Evolutionary conservation across 2,888 invertebrate genomes (phyloP).

Genomic region (Idaea biselata): DNA sequence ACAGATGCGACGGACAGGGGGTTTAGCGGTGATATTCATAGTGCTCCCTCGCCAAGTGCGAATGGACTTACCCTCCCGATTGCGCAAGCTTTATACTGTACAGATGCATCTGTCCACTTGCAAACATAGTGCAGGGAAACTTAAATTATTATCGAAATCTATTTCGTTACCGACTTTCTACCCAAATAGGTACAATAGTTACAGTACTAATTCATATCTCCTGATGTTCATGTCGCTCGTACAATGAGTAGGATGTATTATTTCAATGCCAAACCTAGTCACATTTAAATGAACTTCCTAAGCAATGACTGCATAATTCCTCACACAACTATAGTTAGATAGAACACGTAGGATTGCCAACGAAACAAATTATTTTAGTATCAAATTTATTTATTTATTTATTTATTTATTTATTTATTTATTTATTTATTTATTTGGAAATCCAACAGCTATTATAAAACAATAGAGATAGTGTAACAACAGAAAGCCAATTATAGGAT

Average conservation of each 20-base stretch:
- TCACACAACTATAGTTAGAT: not conserved
- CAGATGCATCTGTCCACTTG: constrained; percentile 76
- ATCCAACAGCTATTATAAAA: no score
- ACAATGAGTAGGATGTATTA: constrained; percentile 29
- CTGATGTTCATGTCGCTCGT: not conserved
- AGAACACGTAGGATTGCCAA: not conserved
- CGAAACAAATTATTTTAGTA: constrained; percentile 21
- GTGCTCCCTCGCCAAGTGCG: constrained; percentile 60
- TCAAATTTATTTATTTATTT: no score
- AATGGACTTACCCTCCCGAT: constrained; percentile 62
- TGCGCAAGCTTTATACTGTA: constrained; percentile 70
- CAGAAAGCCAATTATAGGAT: no score
- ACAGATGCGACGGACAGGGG: constrained; percentile 77
- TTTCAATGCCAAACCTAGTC: constrained; percentile 39
- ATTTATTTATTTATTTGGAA: no score
- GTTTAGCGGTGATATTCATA: constrained; percentile 64
- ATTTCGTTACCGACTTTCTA: not conserved
- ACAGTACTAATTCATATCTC: not conserved
- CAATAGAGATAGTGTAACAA: no score
- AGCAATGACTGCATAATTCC: constrained; percentile 24
- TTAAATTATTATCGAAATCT: constrained; percentile 14
- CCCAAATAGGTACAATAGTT: not conserved
- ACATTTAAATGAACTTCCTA: constrained; percentile 37
- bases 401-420: no score
- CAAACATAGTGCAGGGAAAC: constrained; percentile 32